Base-by-base conservation (phyloP, 35 echinoderm and acorn worm genomes). In the Antedon bifida region DNA sequence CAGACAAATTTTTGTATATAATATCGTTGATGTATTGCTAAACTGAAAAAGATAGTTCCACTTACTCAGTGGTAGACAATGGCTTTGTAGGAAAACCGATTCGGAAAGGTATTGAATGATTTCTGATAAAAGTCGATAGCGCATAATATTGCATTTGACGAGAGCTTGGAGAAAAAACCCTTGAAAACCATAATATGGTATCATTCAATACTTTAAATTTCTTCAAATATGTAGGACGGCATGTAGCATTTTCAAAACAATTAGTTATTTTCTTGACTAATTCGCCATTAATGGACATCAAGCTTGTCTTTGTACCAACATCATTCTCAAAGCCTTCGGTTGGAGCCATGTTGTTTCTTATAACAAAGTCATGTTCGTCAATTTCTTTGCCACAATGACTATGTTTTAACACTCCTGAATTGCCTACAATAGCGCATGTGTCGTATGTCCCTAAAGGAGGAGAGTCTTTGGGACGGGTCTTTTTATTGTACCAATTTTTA, bases 321-420 rank as follows among this genome's bases (percentile, higher is more conserved):
- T 84, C 83, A 23, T 34, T 75, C 34, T 75, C 64, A 29, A 32
- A 84, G 28, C 83, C 46, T 0, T 5, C 29, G 23, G 73, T 32
- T 23, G 83, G 46, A 2, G 83, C 46, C 34, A 84, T 23, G 46
- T 84, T 84, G 30, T 30, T 34, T 35, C 83, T 84, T 11, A 84
- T 74, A 0, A 84, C 64, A 34, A 74, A 84, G 26, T 84, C 83
- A 75, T 84, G 83, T 14, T 31, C 64, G 35, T 84, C 83, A 31
- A 84, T 84, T 73, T 73, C 83, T 19, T 75, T 13, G 4, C 83
- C 83, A 34, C 83, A 84, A 3, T 19, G 32, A 35, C 83, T 84
- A 34, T 74, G 29, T 38, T 9, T 16, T 33, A 84, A 56, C 29
- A 84, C 73, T 3, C 83, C 83, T 23, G 39, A 51, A 75, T 56